phyloP scores from a whole-genome alignment of 1,140 invertebrate species.

The Listronotus oregonensis region DNA sequence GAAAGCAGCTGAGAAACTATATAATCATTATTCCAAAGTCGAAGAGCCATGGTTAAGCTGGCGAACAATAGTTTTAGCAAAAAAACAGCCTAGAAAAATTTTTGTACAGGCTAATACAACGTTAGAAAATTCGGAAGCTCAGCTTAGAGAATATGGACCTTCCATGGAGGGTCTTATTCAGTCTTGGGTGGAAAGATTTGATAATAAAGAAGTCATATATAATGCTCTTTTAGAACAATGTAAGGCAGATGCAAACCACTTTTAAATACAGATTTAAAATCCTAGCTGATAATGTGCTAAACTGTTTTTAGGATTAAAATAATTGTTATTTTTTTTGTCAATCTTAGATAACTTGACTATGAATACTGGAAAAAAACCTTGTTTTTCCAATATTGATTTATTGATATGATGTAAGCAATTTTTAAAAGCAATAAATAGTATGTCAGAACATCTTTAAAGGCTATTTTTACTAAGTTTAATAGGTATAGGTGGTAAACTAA shows the following conservation, averaged over 20 bases:
- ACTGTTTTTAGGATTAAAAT: not conserved
- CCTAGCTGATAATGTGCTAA: not conserved
- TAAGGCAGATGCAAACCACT: constrained; percentile 43
- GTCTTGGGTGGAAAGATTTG: constrained; percentile 81
- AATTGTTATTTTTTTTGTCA: not conserved
- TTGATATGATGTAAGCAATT: too few species aligned
- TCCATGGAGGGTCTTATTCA: constrained; percentile 76
- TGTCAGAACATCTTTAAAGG: too few species aligned
- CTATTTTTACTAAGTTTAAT: too few species aligned
- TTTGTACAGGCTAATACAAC: constrained; percentile 87
- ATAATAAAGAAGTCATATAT: constrained; percentile 42
- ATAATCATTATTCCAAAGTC: constrained; percentile 80
- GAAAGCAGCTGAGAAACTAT: constrained; percentile 69
- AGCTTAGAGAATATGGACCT: constrained; percentile 74
- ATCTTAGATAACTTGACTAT: too few species aligned
- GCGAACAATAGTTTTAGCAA: constrained; percentile 83
- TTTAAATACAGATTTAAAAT: constrained; percentile 25
- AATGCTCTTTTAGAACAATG: constrained; percentile 44
- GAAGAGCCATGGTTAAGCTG: constrained; percentile 70
- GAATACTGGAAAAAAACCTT: too few species aligned
- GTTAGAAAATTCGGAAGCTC: constrained; percentile 59
- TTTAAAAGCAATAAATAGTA: too few species aligned
- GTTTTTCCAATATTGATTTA: too few species aligned
- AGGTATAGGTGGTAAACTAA: too few species aligned
- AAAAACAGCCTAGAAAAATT: constrained; percentile 89